Percentiles rank a stretch among this genome's conserved stretches.
phyloP scores from a whole-genome alignment of 2,888 invertebrate genomes.

The Sceliomorpha sp. region DNA sequence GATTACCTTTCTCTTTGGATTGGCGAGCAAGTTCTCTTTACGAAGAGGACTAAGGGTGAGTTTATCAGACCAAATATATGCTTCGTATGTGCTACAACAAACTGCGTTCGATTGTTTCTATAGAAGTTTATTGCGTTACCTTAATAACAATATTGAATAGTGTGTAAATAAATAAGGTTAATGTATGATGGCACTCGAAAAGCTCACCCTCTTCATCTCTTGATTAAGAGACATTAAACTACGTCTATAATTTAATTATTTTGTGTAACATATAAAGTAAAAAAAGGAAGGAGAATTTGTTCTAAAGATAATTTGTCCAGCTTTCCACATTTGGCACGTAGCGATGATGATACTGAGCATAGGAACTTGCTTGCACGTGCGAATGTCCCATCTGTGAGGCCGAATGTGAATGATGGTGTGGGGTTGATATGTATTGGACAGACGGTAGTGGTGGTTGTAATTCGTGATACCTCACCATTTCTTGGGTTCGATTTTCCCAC shows the following conservation, averaged over 20 bases:
- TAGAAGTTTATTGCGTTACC: too few species aligned
- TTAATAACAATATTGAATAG: background rate
- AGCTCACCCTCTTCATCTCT: constrained; percentile 7
- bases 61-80: background rate
- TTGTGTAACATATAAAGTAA: constrained; percentile 1
- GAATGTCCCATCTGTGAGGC: constrained; percentile 64
- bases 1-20: constrained; percentile 30
- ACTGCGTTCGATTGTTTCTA: too few species aligned
- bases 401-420: constrained; percentile 74
- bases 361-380: constrained; percentile 60
- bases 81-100: background rate
- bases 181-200: constrained; percentile 18
- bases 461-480: constrained; percentile 77
- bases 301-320: constrained; percentile 61
- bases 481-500: constrained; percentile 75
- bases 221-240: constrained; percentile 2
- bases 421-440: constrained; percentile 72
- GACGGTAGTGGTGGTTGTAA: constrained; percentile 76
- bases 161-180: background rate
- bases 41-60: constrained; percentile 1
- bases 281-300: constrained; percentile 1
- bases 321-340: constrained; percentile 72
- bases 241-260: constrained; percentile 8
- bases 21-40: constrained; percentile 12
- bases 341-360: constrained; percentile 79